Conservation (phyloP, 2,113 vertebrate genomes). For the Engraulis encrasicolus region DNA sequence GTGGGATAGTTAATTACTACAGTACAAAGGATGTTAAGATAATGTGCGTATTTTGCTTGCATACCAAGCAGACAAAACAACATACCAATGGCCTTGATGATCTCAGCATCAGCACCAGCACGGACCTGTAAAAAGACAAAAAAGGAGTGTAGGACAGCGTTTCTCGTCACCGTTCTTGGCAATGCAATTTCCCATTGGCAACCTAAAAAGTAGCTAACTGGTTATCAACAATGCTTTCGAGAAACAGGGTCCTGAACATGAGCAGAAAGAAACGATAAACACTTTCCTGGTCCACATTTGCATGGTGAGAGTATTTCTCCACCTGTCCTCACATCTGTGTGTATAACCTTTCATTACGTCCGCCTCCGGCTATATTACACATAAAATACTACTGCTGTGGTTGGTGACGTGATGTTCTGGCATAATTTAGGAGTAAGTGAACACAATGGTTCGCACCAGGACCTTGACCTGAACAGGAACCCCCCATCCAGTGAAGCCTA, state of each 20-base stretch:
- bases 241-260: too few species aligned
- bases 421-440: not conserved
- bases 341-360: not conserved
- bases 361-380: not conserved
- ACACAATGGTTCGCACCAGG: not conserved
- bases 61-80: not conserved
- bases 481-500: not conserved
- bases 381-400: not conserved
- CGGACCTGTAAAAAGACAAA: not conserved
- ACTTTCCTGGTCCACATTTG: not conserved
- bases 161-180: too few species aligned
- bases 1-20: conserved; percentile 78
- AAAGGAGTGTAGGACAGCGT: too few species aligned
- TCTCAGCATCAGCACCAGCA: not conserved
- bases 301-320: not conserved
- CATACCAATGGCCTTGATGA: not conserved
- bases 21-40: conserved; percentile 65
- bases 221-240: too few species aligned
- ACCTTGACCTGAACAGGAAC: not conserved
- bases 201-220: too few species aligned
- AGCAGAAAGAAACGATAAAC: too few species aligned
- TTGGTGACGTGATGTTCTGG: not conserved
- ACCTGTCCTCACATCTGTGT: not conserved
- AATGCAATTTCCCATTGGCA: too few species aligned
- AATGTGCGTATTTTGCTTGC: conserved; percentile 15